phyloP scores from a whole-genome alignment of 2,888 invertebrate genomes.

The Gonocerus acuteangulatus region DNA sequence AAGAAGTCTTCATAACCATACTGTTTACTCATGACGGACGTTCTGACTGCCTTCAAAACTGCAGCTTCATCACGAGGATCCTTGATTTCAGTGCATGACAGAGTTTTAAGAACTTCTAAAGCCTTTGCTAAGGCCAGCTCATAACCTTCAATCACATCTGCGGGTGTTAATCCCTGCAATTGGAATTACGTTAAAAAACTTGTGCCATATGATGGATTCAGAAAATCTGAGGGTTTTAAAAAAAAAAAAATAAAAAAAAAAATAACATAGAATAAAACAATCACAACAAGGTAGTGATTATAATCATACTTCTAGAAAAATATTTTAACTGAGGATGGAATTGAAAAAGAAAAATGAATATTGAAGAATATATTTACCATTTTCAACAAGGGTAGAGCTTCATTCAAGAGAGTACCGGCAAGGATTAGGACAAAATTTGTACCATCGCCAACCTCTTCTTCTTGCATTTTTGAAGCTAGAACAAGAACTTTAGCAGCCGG shows the following conservation, averaged over 20 bases:
- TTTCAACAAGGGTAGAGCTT: slow-evolving; percentile 83
- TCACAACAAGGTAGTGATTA: too few species aligned
- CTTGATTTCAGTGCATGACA: slow-evolving; percentile 71
- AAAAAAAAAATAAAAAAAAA: not conserved
- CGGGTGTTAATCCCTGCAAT: slow-evolving; percentile 79
- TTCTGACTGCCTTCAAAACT: slow-evolving; percentile 64
- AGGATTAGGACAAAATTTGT: slow-evolving; percentile 96
- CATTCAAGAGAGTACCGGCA: slow-evolving; percentile 84
- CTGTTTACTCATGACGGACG: slow-evolving; percentile 94
- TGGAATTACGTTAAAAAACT: too few species aligned
- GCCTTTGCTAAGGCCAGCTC: slow-evolving; percentile 84
- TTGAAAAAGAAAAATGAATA: too few species aligned
- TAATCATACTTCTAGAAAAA: too few species aligned
- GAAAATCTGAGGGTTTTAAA: too few species aligned
- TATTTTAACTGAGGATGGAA: too few species aligned
- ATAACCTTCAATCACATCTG: slow-evolving; percentile 93
- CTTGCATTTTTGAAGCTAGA: slow-evolving; percentile 95
- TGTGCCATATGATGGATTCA: too few species aligned
- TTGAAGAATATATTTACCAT: slow-evolving; percentile 53
- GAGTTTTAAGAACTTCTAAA: slow-evolving; percentile 76
- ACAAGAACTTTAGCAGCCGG: slow-evolving; percentile 97
- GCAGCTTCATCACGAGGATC: slow-evolving; percentile 51
- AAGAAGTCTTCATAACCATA: slow-evolving; percentile 94
- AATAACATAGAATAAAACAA: not conserved
- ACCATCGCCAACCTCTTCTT: slow-evolving; percentile 96